These are phyloP conservation scores for Trissolcus brochymenae DNA, from an alignment of 2,888 invertebrate genomes.

Conservation along the genomic window DNA sequence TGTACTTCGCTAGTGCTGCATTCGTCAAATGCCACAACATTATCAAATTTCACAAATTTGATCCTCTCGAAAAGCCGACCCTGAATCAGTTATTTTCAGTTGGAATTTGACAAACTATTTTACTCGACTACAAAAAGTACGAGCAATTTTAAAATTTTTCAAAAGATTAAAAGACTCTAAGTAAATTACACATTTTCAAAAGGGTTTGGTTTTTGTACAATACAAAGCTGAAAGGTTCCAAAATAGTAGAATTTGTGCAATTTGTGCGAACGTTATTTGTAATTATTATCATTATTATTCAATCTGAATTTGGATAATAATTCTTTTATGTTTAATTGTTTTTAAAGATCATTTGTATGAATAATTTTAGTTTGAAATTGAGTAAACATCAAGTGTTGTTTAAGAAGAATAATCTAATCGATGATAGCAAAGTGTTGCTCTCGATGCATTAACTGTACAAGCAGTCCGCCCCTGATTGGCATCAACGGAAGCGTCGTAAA, in stretches of 20 bases:
- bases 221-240: no score
- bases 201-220: no score
- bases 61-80: conserved; percentile 8
- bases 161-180: background rate
- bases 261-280: no score
- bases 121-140: conserved; percentile 7
- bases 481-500: conserved; percentile 54
- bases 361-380: conserved; percentile 2
- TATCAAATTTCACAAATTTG: conserved; percentile 48
- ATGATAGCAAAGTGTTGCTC: conserved; percentile 38
- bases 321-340: background rate
- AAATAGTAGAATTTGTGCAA: no score
- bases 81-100: conserved; percentile 20
- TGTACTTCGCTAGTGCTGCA: conserved; percentile 40
- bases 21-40: conserved; percentile 40
- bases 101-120: conserved; percentile 35
- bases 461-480: conserved; percentile 54
- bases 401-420: conserved; percentile 32
- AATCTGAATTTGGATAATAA: background rate
- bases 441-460: conserved; percentile 45
- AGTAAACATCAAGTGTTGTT: conserved; percentile 13
- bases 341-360: background rate
- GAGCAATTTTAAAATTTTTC: background rate
- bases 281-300: background rate
- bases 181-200: no score